phyloP scores from a whole-genome alignment of 2,113 vertebrate genomes.

The Hemibagrus wyckioides region DNA sequence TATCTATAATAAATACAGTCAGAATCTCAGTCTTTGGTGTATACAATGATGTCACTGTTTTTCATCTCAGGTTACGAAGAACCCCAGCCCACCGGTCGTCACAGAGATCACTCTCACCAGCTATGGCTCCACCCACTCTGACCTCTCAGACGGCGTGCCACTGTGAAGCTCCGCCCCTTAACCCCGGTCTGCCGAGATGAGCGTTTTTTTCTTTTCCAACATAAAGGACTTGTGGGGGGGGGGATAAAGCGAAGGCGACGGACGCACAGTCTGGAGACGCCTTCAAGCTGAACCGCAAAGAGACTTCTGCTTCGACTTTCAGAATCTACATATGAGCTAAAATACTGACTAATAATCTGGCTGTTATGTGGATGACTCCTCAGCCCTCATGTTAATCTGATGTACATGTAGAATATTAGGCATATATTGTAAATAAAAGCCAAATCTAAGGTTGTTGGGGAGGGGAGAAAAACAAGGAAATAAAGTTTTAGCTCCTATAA shows the following conservation, averaged over 20 bases:
- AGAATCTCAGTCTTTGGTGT: not conserved
- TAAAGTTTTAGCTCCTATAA: not conserved
- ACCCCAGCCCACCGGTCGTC: constrained; percentile 53
- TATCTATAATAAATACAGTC: not conserved
- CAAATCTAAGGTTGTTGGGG: not conserved
- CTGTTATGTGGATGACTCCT: not conserved
- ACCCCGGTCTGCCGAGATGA: not conserved
- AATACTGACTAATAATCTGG: not conserved
- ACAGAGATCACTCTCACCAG: constrained; percentile 70
- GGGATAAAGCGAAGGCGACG: not conserved
- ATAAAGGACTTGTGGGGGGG: not conserved
- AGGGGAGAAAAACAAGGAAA: not conserved
- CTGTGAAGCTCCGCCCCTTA: constrained; percentile 58
- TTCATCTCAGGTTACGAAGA: constrained; percentile 60
- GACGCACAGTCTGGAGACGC: not conserved
- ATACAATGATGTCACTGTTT: not conserved
- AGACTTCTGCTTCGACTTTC: constrained; percentile 4
- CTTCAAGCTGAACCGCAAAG: not conserved
- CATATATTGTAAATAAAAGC: not conserved
- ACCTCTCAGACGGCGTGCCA: constrained; percentile 75
- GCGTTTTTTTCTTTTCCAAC: not conserved
- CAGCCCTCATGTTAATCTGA: not conserved
- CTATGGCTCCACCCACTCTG: constrained; percentile 74
- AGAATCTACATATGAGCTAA: not conserved
- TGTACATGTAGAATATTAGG: not conserved